Percentiles rank a stretch among this genome's conserved stretches.
Conservation (phyloP, 2,888 invertebrate genomes). For the Xylota sylvarum region DNA sequence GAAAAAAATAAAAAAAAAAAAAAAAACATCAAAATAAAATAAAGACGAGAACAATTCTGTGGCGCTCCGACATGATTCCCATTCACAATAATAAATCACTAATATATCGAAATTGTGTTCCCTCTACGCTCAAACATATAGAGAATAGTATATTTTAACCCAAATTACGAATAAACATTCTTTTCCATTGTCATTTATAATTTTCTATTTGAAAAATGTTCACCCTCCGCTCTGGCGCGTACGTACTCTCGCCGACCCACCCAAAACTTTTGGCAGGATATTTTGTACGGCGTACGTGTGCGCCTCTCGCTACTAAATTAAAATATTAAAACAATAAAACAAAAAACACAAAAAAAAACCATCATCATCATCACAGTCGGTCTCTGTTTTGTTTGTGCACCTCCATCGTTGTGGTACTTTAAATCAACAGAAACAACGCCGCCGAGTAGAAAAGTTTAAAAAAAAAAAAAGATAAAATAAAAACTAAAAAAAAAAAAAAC, state of each 20-base stretch:
- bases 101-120: constrained; percentile 33
- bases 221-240: constrained; percentile 15
- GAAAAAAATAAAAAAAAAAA: constrained; percentile 13
- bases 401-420: constrained; percentile 64
- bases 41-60: constrained; percentile 18
- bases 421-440: constrained; percentile 51
- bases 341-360: constrained; percentile 31
- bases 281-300: constrained; percentile 46
- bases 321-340: constrained; percentile 48
- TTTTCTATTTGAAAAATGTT: constrained; percentile 33
- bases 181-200: constrained; percentile 69
- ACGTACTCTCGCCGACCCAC: background rate
- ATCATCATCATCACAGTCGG: constrained; percentile 5
- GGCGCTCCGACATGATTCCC: constrained; percentile 61
- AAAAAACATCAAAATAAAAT: background rate
- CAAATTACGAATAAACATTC: constrained; percentile 69
- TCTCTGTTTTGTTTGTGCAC: constrained; percentile 47
- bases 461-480: background rate
- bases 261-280: constrained; percentile 53
- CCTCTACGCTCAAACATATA: background rate
- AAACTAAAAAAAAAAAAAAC: constrained; percentile 23
- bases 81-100: constrained; percentile 49
- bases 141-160: constrained; percentile 61
- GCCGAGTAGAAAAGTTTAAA: constrained; percentile 7
- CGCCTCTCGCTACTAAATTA: constrained; percentile 40